Evolutionary conservation across 2,888 invertebrate genomes (phyloP), one percentile per base, ranked within the genome.

Genomic region (Agonopterix alstromeriana): DNA sequence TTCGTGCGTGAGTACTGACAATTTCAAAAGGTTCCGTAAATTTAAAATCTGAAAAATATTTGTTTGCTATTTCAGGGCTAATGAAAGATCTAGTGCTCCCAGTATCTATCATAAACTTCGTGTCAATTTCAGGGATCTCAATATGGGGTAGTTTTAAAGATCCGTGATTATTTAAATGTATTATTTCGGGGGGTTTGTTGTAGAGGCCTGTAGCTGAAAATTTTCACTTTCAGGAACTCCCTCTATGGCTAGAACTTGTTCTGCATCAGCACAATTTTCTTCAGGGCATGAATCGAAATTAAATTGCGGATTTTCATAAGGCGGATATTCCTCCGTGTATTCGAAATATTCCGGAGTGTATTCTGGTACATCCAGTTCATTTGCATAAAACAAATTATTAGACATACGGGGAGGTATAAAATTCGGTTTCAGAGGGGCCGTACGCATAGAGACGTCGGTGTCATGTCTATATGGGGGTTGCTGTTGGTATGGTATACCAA

Each of bases 71-170:
- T 12, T 45, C 41, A 12, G 51, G 49, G 44, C 53, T 53, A 10
- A 54, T 44, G 45, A 55, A 52, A 5, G 50, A 53, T n/a, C 52
- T 36, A 10, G 47, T 52, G 38, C 57, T 57, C 2, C 54, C 55
- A 1, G 57, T 57, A 43, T 57, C 57, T 10, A 57, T 52, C 51
- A n/a, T n/a, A n/a, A n/a, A n/a, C n/a, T n/a, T n/a, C n/a, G n/a
- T n/a, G n/a, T n/a, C n/a, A n/a, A n/a, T 46, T 47, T 55, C 58
- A 3, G 54, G 54, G 35, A 56, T 44, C 1, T 43, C 11, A 35
- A 58, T 53, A 35, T 56, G 52, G 7, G 55, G 52, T 42, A 52
- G 17, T 36, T 47, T 47, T 38, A 47, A 38, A 10, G 36, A n/a
- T 7, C 10, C n/a, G 27, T 41, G 27, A 35, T 36, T 35, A 48